Conservation (phyloP, 2,797 vertebrate genomes). For the Megaceryle alcyon region DNA sequence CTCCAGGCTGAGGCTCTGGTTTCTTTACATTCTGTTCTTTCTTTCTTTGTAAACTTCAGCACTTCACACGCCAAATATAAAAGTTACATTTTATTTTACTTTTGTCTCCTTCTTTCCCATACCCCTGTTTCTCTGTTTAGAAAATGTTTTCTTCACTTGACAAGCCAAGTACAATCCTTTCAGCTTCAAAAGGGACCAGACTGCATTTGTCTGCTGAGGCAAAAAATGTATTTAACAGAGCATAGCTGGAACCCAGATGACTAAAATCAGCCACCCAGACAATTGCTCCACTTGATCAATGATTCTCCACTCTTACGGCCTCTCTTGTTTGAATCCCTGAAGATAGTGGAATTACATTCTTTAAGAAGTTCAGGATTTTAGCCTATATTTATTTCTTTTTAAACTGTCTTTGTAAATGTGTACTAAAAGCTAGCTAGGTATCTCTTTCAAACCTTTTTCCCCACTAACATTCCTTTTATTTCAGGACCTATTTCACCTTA, state of each 20-base stretch:
- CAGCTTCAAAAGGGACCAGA: not conserved
- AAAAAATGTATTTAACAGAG: not conserved
- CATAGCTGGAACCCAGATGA: not conserved
- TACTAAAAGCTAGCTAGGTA: not conserved
- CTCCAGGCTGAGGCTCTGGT: not conserved
- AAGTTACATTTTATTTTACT: not conserved
- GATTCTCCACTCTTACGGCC: not conserved
- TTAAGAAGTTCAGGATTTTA: not conserved
- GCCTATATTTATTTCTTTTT: not conserved
- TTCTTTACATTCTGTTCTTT: not conserved
- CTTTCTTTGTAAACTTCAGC: not conserved
- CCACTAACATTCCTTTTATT: not conserved
- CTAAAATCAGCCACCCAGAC: not conserved
- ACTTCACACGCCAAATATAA: not conserved
- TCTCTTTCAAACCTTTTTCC: not conserved
- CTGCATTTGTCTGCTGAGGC: not conserved
- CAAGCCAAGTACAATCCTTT: slow-evolving; percentile 7
- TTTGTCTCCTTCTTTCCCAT: not conserved
- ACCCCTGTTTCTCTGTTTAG: not conserved
- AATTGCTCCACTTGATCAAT: not conserved
- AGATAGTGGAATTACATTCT: not conserved
- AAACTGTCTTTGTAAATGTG: not conserved
- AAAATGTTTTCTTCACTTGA: slow-evolving; percentile 42
- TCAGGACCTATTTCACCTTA: not conserved
- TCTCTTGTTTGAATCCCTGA: not conserved